Evolutionary conservation across 1,140 invertebrate species (phyloP).

Genomic region (Tyrophagus putrescentiae): DNA sequence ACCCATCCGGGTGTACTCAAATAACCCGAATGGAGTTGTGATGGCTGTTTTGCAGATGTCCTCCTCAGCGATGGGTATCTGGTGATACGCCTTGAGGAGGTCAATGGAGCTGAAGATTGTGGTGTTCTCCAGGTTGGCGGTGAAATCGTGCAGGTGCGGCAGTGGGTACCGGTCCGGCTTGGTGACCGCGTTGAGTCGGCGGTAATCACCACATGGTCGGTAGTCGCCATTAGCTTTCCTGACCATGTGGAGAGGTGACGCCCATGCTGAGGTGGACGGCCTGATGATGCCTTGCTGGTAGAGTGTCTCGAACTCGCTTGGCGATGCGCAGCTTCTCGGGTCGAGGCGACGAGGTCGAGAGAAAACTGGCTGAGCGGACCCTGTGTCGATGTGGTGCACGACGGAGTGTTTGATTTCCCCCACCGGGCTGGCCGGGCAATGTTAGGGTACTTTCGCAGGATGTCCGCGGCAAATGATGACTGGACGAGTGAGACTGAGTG

Average conservation of each 20-base stretch:
- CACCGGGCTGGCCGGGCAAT: background rate
- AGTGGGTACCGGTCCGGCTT: conserved; percentile 28
- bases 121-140: conserved; percentile 7
- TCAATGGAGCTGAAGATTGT: conserved; percentile 26
- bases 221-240: conserved; percentile 25
- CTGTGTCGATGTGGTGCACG: conserved; percentile 22
- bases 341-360: conserved; percentile 17
- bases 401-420: conserved; percentile 19
- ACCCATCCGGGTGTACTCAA: conserved; percentile 28
- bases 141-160: conserved; percentile 27
- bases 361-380: conserved; percentile 14
- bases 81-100: conserved; percentile 25
- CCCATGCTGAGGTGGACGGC: conserved; percentile 20
- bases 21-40: conserved; percentile 29
- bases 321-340: conserved; percentile 21
- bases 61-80: conserved; percentile 22
- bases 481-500: no score
- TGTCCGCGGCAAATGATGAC: background rate
- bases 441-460: conserved; percentile 14
- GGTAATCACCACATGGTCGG: conserved; percentile 28
- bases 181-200: conserved; percentile 28
- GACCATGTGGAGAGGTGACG: conserved; percentile 29
- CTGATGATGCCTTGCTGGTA: conserved; percentile 19
- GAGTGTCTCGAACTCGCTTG: conserved; percentile 23
- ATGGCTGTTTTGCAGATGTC: conserved; percentile 27